Evolutionary conservation across 1,140 invertebrate genomes (phyloP), one percentile per base, ranked within the genome.

Genomic region (Drosophila watanabei): DNA sequence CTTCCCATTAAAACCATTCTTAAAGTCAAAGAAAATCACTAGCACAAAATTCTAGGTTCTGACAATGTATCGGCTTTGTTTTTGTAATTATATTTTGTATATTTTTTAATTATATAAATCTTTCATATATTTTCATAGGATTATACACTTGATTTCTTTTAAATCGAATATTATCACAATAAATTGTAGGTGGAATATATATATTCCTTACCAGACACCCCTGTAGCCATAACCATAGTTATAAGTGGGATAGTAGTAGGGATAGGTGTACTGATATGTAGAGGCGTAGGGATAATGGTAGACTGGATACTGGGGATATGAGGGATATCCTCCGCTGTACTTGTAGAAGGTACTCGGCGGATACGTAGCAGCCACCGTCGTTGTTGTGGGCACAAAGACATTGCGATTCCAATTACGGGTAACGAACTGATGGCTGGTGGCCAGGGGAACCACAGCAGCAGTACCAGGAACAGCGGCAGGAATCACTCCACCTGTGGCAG

Each of bases 341-440:
- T 87, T 87, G 35, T 75, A 75, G 39, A 87, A 87, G 4, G 83
- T 82, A 18, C 33, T 70, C 5, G 78, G 7, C 9, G 83, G 80
- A 63, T 84, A 92, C 4, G 49, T 30, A 24, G 24, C 24, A 24
- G 24, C 24, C 24, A 24, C 24, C 24, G 24, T 24, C 24, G 24
- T 24, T 1, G 68, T 9, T 6, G 75, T 56, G 18, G 84, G 69
- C 48, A 91, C 84, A 62, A 80, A 81, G 41, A 54, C 51, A 6
- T 24, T 24, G 14, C 84, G 81, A 66, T 89, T 80, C 52, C 82
- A 81, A 60, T 81, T 89, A 2, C 80, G 84, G 16, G 82, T 60
- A 14, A 92, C 72, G 45, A 92, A 92, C 73, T 92, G 86, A 64
- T 89, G 82, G 43, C 84, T 85, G 9, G 62, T 61, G 20, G 84